These are phyloP conservation scores for Scaptomyza reducta DNA, from an alignment of 2,888 invertebrate genomes.

Conservation along the genomic window DNA sequence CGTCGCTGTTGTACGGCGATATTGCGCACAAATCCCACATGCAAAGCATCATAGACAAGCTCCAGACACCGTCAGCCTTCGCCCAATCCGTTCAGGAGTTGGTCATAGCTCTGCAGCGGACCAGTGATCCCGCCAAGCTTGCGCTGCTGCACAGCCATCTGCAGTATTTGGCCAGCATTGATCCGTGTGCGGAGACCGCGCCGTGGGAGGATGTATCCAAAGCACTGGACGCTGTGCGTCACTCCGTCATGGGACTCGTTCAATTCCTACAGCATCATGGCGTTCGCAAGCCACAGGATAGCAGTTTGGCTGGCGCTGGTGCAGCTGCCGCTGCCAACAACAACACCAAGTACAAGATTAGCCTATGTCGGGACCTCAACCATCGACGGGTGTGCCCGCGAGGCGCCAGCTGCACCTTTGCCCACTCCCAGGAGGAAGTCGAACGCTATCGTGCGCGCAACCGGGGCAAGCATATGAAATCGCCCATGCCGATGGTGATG, in stretches of 20 bases:
- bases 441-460: conserved; percentile 91
- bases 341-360: conserved; percentile 93
- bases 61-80: conserved; percentile 97
- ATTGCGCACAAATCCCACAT: conserved; percentile 98
- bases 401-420: conserved; percentile 94
- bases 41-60: conserved; percentile 95
- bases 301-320: conserved; percentile 82
- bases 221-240: conserved; percentile 88
- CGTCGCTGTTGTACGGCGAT: conserved; percentile 97
- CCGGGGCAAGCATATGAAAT: conserved; percentile 85
- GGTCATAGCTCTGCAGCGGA: conserved; percentile 94
- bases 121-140: conserved; percentile 92
- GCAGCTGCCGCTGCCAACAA: conserved; percentile 85
- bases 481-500: conserved; percentile 59
- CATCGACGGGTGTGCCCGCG: conserved; percentile 93
- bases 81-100: conserved; percentile 95
- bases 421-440: conserved; percentile 95
- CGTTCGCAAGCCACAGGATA: conserved; percentile 87
- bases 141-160: conserved; percentile 91
- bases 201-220: conserved; percentile 88
- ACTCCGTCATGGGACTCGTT: conserved; percentile 90
- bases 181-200: conserved; percentile 90
- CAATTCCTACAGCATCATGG: conserved; percentile 91
- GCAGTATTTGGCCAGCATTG: conserved; percentile 93
- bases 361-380: conserved; percentile 94